Evolutionary conservation across 2,888 invertebrate species (phyloP).

Genomic region (Cataglyphis rosenhaueri): DNA sequence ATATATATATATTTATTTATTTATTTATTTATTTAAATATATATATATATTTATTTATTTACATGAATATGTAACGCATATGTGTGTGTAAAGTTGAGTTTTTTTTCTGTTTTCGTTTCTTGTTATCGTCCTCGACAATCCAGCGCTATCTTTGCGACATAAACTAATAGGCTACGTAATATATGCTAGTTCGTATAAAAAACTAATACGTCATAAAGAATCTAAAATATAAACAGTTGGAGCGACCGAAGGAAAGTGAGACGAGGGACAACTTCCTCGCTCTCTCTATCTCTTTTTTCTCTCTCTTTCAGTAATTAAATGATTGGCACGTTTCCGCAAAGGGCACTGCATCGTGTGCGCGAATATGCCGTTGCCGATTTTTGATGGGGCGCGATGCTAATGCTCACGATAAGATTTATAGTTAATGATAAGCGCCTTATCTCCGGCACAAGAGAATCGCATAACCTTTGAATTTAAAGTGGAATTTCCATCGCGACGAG

Average conservation of each 20-base stretch:
- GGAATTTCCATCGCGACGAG: constrained; percentile 34
- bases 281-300: background rate
- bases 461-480: constrained; percentile 32
- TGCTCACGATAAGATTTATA: constrained; percentile 50
- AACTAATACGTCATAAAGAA: background rate
- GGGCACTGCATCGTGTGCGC: background rate
- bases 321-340: background rate
- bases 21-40: no score
- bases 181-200: background rate
- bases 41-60: background rate
- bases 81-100: background rate
- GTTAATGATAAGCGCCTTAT: constrained; percentile 55
- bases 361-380: background rate
- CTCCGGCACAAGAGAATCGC: background rate
- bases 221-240: constrained; percentile 17
- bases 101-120: constrained; percentile 47
- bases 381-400: constrained; percentile 36
- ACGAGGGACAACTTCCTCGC: background rate
- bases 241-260: background rate
- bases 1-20: no score
- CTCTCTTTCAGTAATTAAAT: background rate
- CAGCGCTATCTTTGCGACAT: constrained; percentile 34
- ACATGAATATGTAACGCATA: background rate
- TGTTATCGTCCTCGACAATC: constrained; percentile 40
- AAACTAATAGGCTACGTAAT: background rate